Evolutionary conservation across 2,888 invertebrate genomes (phyloP), one percentile per base, ranked within the genome.

Genomic region (Trachelus iudaicus): DNA sequence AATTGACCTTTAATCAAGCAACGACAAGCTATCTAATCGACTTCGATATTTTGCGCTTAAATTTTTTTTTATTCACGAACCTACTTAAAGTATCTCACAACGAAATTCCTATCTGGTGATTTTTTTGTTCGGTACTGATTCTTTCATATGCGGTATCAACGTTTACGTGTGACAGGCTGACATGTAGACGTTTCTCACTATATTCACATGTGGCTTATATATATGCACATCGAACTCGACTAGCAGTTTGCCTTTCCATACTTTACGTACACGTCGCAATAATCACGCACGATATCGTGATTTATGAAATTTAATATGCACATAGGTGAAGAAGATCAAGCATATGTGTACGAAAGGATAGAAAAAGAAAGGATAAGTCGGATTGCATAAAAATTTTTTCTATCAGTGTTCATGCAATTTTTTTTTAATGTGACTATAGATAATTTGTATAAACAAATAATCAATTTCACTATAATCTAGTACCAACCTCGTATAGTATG

Each of bases 401-500:
- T 9, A 23, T 9, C 6, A 56, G 56, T 56, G 56, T 56, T 56
- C 23, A 23, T 56, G 56, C 56, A 56, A 23, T 9, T 9, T 6
- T 23, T 23, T 23, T 56, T 23, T 56, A 56, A 23, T 23, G 56
- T 23, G 23, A 23, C 56, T 6, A 56, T 9, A 9, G 15, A 56
- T 56, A 9, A 56, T 23, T 23, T 9, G 56, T 23, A 9, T 23
- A 56, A 56, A 56, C 23, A 56, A 56, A 56, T 56, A 56, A 23
- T 2, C 9, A 56, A 56, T 56, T 31, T 35, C 12, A 69, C 56
- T 30, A 34, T 15, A 56, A 69, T 34, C 37, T 73, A 75, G 75
- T 81, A 81, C 81, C 77, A 78, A 81, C 81, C 81, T 81, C 81
- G 69, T n/a, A 23, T 23, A 3, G 71, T 77, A 33, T 11, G 79